Base-by-base conservation (phyloP, 2,888 invertebrate species). In the Phyllotreta striolata region DNA sequence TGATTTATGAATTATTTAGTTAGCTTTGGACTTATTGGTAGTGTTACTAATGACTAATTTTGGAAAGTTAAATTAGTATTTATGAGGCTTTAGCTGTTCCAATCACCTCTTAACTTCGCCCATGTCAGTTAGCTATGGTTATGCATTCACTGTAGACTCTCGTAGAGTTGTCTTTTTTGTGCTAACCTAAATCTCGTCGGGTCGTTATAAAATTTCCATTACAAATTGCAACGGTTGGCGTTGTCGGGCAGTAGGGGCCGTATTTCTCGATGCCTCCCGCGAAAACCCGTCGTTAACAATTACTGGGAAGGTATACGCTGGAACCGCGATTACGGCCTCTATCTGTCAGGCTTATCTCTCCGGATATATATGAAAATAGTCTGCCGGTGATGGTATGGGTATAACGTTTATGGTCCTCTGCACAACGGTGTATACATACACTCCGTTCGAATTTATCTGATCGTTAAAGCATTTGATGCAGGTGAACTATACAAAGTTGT, bases 261-360 rank as follows among this genome's bases (percentile, higher is more conserved):
- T 58, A 58, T 58, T 58, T 58, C 47, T 38, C 40, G 47, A 24
- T 46, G 47, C 57, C 24, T 58, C 34, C 40, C 34, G 58, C 51
- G 39, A 51, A 58, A 58, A 58, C 51, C 9, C 58, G 51, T 24
- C 51, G 58, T 58, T 58, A 58, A 58, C 58, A 58, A 58, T 58
- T 58, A 58, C 51, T 14, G 51, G 49, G 13, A 40, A n/a, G 58
- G 24, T 24, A 24, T 40, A 51, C 41, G 51, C 58, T 40, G 34
- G 49, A 34, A 40, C 40, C 58, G 51, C 41, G 40, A 51, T 58
- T 58, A 58, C 58, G 34, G 58, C 40, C 58, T 58, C 51, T 58
- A 58, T 58, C 51, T 51, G 41, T 35, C 51, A 39, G 40, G 24
- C 38, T 58, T 58, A 58, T 58, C 58, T 58, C 47, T 24, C 49